Conservation (phyloP, 2,888 invertebrate genomes). For the Pterobdella sp. region DNA sequence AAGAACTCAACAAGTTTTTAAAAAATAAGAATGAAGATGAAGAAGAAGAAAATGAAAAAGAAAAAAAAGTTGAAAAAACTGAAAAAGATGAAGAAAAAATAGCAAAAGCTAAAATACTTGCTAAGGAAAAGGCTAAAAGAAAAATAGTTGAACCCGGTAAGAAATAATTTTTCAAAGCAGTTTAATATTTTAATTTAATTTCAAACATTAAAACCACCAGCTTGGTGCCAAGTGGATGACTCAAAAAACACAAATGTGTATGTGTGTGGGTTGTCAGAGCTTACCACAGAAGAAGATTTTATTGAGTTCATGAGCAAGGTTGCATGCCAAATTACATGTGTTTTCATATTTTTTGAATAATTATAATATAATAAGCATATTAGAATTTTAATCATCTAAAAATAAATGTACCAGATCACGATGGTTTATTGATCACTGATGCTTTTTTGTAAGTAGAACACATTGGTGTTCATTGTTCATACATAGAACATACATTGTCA, state of each 20-base stretch:
- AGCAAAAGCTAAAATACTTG: constrained; percentile 4
- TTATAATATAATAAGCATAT: no score
- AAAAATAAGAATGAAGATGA: constrained; percentile 10
- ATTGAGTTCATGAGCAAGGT: constrained; percentile 88
- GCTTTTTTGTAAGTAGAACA: no score
- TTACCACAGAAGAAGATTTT: constrained; percentile 75
- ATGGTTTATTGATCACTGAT: no score
- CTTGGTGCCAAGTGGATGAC: constrained; percentile 88
- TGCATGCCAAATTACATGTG: no score
- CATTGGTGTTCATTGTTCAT: no score
- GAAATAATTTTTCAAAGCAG: no score
- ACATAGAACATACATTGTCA: no score
- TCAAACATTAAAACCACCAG: constrained; percentile 45
- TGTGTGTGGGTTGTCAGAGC: constrained; percentile 79
- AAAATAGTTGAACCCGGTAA: constrained; percentile 4
- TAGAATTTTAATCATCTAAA: no score
- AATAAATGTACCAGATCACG: no score
- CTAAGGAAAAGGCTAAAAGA: constrained; percentile 8
- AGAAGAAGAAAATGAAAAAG: background rate
- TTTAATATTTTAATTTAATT: background rate
- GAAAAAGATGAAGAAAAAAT: background rate
- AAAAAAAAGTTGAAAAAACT: background rate
- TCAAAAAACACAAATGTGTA: constrained; percentile 88
- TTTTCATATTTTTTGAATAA: no score
- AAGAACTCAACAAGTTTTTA: background rate